Evolutionary conservation across 2,797 vertebrate species (phyloP).

Genomic region (Xyrichtys novacula): DNA sequence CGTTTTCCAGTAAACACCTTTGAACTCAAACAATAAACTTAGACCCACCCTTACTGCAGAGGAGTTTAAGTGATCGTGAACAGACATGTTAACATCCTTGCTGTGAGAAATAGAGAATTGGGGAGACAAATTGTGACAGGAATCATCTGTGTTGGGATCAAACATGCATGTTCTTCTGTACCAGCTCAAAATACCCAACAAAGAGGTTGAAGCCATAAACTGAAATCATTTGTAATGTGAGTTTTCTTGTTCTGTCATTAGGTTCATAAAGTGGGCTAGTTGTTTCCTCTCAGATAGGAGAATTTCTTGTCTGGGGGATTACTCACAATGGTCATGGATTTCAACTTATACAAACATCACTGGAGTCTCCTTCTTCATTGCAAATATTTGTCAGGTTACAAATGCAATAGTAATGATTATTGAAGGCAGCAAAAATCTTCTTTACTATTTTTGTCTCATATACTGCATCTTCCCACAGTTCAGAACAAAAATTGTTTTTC

Average conservation of each 20-base stretch:
- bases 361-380: constrained; percentile 11
- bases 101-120: too few species aligned
- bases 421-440: constrained; percentile 8
- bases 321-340: too few species aligned
- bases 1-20: constrained; percentile 62
- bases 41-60: constrained; percentile 61
- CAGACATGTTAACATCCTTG: constrained; percentile 52
- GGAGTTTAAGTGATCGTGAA: constrained; percentile 64
- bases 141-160: too few species aligned
- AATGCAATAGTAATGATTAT: not conserved
- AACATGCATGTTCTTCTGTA: constrained; percentile 7
- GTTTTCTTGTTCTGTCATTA: not conserved
- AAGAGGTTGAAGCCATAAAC: constrained; percentile 18
- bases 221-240: not conserved
- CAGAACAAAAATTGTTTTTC: too few species aligned
- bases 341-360: constrained; percentile 19
- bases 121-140: too few species aligned
- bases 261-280: too few species aligned
- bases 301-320: too few species aligned
- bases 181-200: constrained; percentile 4
- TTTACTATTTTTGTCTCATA: constrained; percentile 8
- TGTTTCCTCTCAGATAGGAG: too few species aligned
- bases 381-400: constrained; percentile 42
- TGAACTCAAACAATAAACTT: constrained; percentile 75
- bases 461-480: too few species aligned